Evolutionary conservation across 1,140 invertebrate genomes (phyloP), one percentile per base, ranked within the genome.

Genomic region (Megalopta genalis): DNA sequence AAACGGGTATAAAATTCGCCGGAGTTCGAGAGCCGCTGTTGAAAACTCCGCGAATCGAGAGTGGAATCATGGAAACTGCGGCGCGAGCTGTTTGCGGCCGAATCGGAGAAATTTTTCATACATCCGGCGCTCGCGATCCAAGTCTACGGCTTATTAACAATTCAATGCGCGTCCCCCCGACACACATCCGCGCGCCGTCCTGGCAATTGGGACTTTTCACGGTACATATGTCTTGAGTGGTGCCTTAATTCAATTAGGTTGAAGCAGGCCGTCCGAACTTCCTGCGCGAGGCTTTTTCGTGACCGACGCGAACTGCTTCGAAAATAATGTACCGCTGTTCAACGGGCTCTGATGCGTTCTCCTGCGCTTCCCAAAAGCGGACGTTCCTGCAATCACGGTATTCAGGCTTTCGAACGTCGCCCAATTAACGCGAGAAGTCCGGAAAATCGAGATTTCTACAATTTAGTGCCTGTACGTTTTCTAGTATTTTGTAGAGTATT

Each of bases 241-340:
- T 77, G 23, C 39, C 49, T 78, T 82, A 71, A 83, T 81, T 62
- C 21, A 64, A 82, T 82, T 77, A 72, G 52, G 27, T 62, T 59
- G 42, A 67, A 27, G 82, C 54, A 46, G 64, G 21, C n/a, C 80
- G 16, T 39, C 21, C 39, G 54, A 78, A 82, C 71, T 83, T 82
- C 80, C 68, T 64, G 21, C 52, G 37, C 52, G 18, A 65, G 23
- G 14, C 12, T 37, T n/a, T 57, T 12, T 9, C 54, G 21, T 57
- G 18, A 4, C 54, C 2, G 54, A n/a, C n/a, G 21, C n/a, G 21
- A 57, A n/a, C 54, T 14, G 23, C 46, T 25, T n/a, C 42, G 6
- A 12, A 27, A 49, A 37, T 21, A 21, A 14, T 60, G 57, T 18
- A 1, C 23, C 10, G 21, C n/a, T n/a, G 0, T 18, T 18, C 18